Percentiles rank a stretch among this genome's conserved stretches.
phyloP scores from a whole-genome alignment of 2,888 invertebrate genomes.

The Hetaerina titia region DNA sequence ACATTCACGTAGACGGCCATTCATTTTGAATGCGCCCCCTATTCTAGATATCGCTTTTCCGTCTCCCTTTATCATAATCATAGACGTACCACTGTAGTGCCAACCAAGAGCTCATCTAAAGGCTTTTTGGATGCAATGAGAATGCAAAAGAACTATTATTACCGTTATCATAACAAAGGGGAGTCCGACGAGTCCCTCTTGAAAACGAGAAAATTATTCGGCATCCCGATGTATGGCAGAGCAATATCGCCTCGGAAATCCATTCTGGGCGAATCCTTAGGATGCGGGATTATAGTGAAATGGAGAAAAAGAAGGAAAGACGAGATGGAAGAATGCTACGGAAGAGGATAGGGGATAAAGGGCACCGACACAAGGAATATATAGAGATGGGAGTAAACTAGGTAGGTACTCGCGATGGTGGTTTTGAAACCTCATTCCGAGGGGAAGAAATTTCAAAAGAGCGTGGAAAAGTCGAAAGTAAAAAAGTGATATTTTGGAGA shows the following conservation, averaged over 20 bases:
- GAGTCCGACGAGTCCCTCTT: not conserved
- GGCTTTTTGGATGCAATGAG: not conserved
- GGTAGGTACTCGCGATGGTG: too few relatives aligned
- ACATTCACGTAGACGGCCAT: too few relatives aligned
- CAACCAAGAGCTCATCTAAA: too few relatives aligned
- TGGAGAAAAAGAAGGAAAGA: not conserved
- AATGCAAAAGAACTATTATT: not conserved
- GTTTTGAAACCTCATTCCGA: too few relatives aligned
- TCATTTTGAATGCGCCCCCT: too few relatives aligned
- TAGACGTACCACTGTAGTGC: too few relatives aligned
- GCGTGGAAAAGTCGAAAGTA: too few relatives aligned
- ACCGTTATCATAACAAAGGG: not conserved
- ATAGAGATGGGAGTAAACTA: not conserved
- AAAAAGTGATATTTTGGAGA: too few relatives aligned
- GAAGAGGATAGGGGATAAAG: too few relatives aligned
- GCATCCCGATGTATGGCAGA: not conserved
- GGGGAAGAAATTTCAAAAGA: too few relatives aligned
- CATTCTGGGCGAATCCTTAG: not conserved
- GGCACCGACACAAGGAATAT: not conserved
- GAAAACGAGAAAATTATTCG: not conserved
- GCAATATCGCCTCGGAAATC: not conserved
- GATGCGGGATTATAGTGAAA: not conserved
- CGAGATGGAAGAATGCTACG: not conserved
- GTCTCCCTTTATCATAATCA: too few relatives aligned
- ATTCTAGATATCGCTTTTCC: too few relatives aligned